These are phyloP conservation scores for Xiphophorus birchmanni DNA, from an alignment of 2,797 vertebrate genomes.

Conservation along the genomic window DNA sequence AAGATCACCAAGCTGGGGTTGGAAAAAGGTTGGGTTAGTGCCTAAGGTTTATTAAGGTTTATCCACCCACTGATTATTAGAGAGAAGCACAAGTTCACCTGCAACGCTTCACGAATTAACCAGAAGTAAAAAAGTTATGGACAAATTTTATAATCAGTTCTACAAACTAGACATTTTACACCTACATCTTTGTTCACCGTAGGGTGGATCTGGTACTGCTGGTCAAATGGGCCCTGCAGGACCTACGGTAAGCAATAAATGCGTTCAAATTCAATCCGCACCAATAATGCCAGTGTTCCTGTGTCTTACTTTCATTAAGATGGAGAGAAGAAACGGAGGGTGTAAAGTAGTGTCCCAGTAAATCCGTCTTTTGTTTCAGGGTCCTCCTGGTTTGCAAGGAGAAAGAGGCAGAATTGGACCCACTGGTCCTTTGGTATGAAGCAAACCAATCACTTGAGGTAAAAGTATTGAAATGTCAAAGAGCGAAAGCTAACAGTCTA, in stretches of 20 bases:
- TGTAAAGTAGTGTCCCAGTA: not conserved
- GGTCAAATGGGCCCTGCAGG: conserved; percentile 88
- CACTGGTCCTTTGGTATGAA: conserved; percentile 86
- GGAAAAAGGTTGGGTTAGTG: not conserved
- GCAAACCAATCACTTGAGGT: not conserved
- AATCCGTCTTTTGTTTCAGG: conserved; percentile 75
- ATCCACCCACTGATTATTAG: not conserved
- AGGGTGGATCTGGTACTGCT: conserved; percentile 88
- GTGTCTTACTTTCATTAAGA: not conserved
- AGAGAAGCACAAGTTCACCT: not conserved
- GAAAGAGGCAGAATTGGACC: conserved; percentile 90
- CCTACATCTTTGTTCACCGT: conserved; percentile 6
- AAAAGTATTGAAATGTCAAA: not conserved
- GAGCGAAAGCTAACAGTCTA: not conserved
- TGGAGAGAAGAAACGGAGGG: not conserved
- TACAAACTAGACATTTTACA: not conserved
- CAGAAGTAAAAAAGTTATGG: not conserved
- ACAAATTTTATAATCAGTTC: not conserved
- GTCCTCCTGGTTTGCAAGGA: conserved; percentile 89
- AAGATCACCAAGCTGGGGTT: not conserved
- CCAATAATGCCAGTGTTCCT: not conserved
- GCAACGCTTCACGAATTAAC: not conserved
- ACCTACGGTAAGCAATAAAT: conserved; percentile 77
- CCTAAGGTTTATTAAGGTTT: not conserved
- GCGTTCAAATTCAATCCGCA: not conserved